A percentile compares a stretch with the other conserved stretches of the same genome.
These are phyloP conservation scores for Petaurus breviceps DNA, from an alignment of 2,113 vertebrate genomes.

Conservation along the genomic window DNA sequence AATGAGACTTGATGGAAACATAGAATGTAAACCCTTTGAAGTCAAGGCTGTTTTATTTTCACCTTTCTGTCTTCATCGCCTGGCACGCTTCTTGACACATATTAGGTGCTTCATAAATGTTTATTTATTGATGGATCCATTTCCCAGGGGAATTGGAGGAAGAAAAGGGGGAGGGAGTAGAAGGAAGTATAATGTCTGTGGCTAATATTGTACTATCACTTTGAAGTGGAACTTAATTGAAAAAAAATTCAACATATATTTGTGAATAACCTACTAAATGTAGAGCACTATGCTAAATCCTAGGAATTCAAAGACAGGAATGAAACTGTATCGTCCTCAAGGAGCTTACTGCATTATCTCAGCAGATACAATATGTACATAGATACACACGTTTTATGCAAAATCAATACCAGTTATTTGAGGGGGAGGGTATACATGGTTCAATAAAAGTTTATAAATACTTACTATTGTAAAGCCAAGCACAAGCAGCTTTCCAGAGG, in stretches of 20 bases:
- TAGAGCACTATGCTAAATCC: neutral
- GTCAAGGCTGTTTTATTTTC: neutral
- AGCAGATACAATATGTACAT: neutral
- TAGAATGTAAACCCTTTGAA: neutral
- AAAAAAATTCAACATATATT: no score
- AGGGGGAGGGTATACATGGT: neutral
- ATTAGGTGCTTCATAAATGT: neutral
- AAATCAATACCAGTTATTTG: neutral
- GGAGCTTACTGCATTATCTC: neutral
- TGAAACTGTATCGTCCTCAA: neutral
- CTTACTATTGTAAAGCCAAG: no score
- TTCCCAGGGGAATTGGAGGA: neutral
- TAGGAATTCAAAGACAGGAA: neutral
- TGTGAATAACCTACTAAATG: no score
- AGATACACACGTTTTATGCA: neutral
- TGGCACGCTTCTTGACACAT: neutral
- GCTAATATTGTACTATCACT: rapidly evolving
- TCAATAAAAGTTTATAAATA: neutral
- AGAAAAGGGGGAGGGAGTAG: neutral
- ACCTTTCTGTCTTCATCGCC: neutral
- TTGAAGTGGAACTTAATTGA: neutral
- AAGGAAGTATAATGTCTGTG: rapidly evolving
- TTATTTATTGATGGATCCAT: no score
- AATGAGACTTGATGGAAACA: neutral
- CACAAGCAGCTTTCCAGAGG: no score